Conservation (phyloP, 2,797 vertebrate species). For the Atherinosoma microstoma region DNA sequence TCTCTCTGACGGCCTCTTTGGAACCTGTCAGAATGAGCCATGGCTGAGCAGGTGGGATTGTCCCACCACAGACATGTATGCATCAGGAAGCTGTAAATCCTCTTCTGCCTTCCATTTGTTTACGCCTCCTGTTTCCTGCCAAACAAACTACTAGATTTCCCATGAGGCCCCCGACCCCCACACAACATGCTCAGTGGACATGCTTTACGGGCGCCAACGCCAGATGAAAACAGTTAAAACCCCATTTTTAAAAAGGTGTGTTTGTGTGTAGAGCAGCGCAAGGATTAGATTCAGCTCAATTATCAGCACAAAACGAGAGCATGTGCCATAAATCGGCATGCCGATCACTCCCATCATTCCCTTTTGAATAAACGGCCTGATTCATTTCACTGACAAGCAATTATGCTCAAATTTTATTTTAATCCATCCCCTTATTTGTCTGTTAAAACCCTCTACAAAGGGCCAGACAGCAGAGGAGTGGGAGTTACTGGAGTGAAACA, state of each 20-base stretch:
- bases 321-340: slow-evolving; percentile 61
- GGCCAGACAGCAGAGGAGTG: slow-evolving; percentile 6
- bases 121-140: slow-evolving; percentile 79
- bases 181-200: slow-evolving; percentile 53
- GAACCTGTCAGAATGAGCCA: slow-evolving; percentile 74
- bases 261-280: slow-evolving; percentile 20
- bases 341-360: slow-evolving; percentile 50
- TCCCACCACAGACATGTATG: slow-evolving; percentile 75
- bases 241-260: slow-evolving; percentile 62
- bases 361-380: slow-evolving; percentile 58
- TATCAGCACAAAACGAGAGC: slow-evolving; percentile 54
- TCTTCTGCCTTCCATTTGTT: slow-evolving; percentile 74
- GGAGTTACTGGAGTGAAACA: neutral
- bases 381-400: slow-evolving; percentile 61
- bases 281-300: slow-evolving; percentile 60
- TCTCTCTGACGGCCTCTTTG: slow-evolving; percentile 53
- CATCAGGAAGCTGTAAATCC: slow-evolving; percentile 78
- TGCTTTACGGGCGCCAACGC: slow-evolving; percentile 67
- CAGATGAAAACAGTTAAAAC: slow-evolving; percentile 77
- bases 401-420: slow-evolving; percentile 63
- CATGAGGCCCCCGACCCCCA: slow-evolving; percentile 65
- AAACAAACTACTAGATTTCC: slow-evolving; percentile 85
- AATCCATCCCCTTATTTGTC: slow-evolving; percentile 62
- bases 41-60: slow-evolving; percentile 72
- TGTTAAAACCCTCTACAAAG: slow-evolving; percentile 32